A percentile compares a stretch with the other conserved stretches of the same genome.
phyloP scores from a whole-genome alignment of 2,797 vertebrate species.

The Gadopsis marmoratus region DNA sequence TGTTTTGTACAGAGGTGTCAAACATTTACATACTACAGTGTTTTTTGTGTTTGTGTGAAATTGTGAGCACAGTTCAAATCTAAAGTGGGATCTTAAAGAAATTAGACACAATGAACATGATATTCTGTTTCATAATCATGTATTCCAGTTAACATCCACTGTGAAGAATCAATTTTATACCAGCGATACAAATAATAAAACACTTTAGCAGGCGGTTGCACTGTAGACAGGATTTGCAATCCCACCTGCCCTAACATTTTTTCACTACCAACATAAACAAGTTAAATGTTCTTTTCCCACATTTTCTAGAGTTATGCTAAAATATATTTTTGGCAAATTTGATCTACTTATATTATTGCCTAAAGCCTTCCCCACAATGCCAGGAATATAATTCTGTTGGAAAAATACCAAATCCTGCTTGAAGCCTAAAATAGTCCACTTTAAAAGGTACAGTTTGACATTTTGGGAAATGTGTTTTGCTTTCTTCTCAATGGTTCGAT shows the following conservation, averaged over 20 bases:
- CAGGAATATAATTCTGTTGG: background rate
- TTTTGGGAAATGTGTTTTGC: background rate
- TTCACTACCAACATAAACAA: background rate
- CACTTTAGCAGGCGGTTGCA: background rate
- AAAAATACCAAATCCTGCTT: background rate
- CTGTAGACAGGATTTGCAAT: background rate
- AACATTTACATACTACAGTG: background rate
- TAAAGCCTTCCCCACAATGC: background rate
- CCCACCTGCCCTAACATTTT: background rate
- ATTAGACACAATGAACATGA: constrained; percentile 12
- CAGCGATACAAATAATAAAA: constrained; percentile 13
- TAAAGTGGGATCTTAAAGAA: background rate
- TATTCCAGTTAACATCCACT: constrained; percentile 22
- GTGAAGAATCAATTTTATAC: background rate
- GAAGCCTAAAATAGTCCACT: background rate
- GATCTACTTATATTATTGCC: background rate
- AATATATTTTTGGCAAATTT: background rate
- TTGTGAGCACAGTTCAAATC: background rate
- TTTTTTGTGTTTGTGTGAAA: background rate
- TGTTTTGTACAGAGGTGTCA: background rate
- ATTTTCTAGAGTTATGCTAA: background rate
- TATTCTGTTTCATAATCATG: constrained; percentile 26
- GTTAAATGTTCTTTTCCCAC: background rate
- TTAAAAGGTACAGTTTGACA: background rate
- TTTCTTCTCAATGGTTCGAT: background rate